Evolutionary conservation across 2,797 vertebrate genomes (phyloP).

Genomic region (Enteromius paludinosus): DNA sequence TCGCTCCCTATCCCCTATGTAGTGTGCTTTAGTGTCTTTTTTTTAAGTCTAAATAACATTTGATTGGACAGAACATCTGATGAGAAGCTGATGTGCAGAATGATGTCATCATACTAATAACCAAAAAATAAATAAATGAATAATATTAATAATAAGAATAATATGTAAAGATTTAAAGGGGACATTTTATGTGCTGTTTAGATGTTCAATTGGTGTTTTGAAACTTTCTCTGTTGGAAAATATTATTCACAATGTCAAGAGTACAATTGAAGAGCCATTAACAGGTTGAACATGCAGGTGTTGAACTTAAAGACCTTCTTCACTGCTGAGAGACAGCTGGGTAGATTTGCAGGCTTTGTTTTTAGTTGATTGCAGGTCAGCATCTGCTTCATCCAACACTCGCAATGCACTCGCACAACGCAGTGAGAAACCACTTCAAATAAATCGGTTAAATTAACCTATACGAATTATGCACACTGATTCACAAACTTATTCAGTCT

Average conservation of each 20-base stretch:
- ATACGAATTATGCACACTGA: not conserved
- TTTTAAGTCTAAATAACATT: too few relatives aligned
- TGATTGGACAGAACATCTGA: not conserved
- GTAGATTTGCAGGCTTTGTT: not conserved
- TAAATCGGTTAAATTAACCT: not conserved
- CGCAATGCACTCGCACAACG: too few relatives aligned
- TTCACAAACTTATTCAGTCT: not conserved
- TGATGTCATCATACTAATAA: not conserved
- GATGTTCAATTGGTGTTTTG: not conserved
- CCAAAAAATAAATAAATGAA: not conserved
- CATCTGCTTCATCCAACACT: not conserved
- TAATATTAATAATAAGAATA: too few relatives aligned
- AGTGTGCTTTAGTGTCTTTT: not conserved
- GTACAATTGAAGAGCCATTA: not conserved
- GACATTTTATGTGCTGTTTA: not conserved
- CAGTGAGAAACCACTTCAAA: not conserved
- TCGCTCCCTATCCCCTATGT: not conserved
- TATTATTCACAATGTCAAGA: not conserved
- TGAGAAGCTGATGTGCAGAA: not conserved
- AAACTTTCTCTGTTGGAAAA: not conserved
- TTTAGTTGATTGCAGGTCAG: not conserved
- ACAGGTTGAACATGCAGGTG: not conserved
- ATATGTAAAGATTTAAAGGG: not conserved
- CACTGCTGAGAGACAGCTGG: not conserved
- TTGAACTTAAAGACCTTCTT: not conserved